phyloP scores from a whole-genome alignment of 2,113 vertebrate genomes.

The Pyrgilauda ruficollis region DNA sequence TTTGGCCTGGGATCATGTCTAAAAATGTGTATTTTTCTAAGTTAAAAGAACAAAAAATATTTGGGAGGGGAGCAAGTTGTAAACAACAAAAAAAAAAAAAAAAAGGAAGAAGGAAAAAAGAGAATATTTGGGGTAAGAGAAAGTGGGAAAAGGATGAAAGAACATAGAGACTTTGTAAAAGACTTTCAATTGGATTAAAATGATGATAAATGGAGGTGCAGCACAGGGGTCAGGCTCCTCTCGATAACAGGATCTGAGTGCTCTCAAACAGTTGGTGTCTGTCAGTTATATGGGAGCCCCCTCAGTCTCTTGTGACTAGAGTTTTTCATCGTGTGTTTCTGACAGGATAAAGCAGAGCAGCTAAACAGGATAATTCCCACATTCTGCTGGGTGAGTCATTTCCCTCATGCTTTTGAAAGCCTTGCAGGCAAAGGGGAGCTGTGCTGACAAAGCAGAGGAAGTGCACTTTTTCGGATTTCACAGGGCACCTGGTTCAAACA shows the following conservation, averaged over 20 bases:
- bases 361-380: slow-evolving; percentile 71
- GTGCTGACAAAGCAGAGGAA: slow-evolving; percentile 67
- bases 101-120: not conserved
- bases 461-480: slow-evolving; percentile 46
- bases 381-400: slow-evolving; percentile 73
- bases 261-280: slow-evolving; percentile 41
- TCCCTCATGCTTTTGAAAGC: slow-evolving; percentile 67
- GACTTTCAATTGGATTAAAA: slow-evolving; percentile 38
- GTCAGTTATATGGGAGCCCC: slow-evolving; percentile 35
- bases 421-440: slow-evolving; percentile 58
- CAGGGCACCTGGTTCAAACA: slow-evolving; percentile 50
- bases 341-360: slow-evolving; percentile 65
- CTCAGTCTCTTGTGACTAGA: slow-evolving; percentile 20
- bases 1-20: not conserved
- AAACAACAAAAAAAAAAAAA: not conserved
- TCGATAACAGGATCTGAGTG: slow-evolving; percentile 57
- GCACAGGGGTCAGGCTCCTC: slow-evolving; percentile 40
- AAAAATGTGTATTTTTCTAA: not conserved
- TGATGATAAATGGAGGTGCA: slow-evolving; percentile 51
- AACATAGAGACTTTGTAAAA: slow-evolving; percentile 28
- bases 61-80: not conserved
- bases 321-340: slow-evolving; percentile 59
- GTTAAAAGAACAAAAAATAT: not conserved
- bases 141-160: slow-evolving; percentile 46
- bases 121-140: slow-evolving; percentile 4